Evolutionary conservation across 2,113 vertebrate genomes (phyloP), one percentile per base, ranked within the genome.

Genomic region (Otocyon megalotis): DNA sequence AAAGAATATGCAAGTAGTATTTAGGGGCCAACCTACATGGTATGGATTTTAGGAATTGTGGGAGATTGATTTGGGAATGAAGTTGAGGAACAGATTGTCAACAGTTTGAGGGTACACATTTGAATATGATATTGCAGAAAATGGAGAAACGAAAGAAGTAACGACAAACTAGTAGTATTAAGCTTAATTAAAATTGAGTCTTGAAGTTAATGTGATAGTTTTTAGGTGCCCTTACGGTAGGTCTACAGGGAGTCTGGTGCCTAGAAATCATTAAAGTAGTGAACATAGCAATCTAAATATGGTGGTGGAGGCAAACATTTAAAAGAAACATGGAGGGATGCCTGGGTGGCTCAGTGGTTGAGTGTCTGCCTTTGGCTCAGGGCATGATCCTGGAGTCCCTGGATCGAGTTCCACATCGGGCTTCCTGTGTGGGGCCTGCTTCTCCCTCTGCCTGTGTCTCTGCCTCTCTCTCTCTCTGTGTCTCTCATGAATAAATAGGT

Each of bases 1-100:
- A 32, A 72, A 15, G 13, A 30, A 37, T 26, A 12, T 32, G 5
- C 74, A 87, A 54, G 35, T 14, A 63, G 10, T 30, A 54, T 30
- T 60, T 32, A 43, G 3, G 1, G 3, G 5, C 28, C 20, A 37
- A 8, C 1, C 3, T 16, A 15, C 2, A 5, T 56, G 17, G 37
- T 9, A 83, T 54, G 16, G 2, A 30, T 11, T 84, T 87, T 24
- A 79, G 20, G 2, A 32, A 92, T 54, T 24, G 20, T 63, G 26
- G 19, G n/a, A 84, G 17, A 35, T 32, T 14, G 26, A 7, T 54
- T 82, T 62, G 5, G 13, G 84, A 91, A 92, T 30, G 10, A 28
- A 43, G 2, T n/a, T 79, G 13, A 16, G 5, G 16, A 37, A 0
- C 35, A 58, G 15, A 72, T n/a, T 74, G 26, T 14, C 11, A 80